A percentile compares a stretch with the other conserved stretches of the same genome.
phyloP scores from a whole-genome alignment of 1,140 invertebrate genomes.

The Ceratitis capitata region DNA sequence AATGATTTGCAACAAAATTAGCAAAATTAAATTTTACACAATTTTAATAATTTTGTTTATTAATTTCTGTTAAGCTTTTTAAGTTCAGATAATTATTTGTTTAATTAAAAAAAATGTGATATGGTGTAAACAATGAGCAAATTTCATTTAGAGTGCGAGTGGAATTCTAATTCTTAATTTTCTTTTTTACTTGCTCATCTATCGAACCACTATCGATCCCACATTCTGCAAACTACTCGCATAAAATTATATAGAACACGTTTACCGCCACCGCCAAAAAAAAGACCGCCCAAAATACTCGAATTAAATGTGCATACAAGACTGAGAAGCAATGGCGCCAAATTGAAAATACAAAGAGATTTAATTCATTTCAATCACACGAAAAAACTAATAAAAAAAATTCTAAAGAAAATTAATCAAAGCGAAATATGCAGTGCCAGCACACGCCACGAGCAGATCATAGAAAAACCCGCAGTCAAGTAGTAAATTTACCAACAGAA shows the following conservation, averaged over 20 bases:
- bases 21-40: no score
- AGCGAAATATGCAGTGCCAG: not conserved
- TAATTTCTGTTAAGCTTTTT: not conserved
- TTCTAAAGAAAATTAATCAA: not conserved
- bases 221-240: no score
- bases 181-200: no score
- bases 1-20: no score
- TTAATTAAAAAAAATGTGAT: not conserved
- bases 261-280: not conserved
- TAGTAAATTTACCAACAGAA: conserved; percentile 16
- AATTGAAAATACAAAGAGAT: not conserved
- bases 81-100: not conserved
- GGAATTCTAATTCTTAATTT: no score
- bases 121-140: not conserved
- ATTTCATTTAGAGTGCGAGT: not conserved
- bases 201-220: not conserved
- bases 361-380: not conserved
- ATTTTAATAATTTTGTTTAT: no score
- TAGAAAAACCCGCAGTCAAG: not conserved
- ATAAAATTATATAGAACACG: not conserved
- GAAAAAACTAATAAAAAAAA: not conserved
- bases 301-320: not conserved
- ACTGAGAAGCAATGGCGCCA: not conserved
- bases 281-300: not conserved
- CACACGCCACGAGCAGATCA: not conserved